Evolutionary conservation across 2,113 vertebrate genomes (phyloP).

Genomic region (Microtus ochrogaster): DNA sequence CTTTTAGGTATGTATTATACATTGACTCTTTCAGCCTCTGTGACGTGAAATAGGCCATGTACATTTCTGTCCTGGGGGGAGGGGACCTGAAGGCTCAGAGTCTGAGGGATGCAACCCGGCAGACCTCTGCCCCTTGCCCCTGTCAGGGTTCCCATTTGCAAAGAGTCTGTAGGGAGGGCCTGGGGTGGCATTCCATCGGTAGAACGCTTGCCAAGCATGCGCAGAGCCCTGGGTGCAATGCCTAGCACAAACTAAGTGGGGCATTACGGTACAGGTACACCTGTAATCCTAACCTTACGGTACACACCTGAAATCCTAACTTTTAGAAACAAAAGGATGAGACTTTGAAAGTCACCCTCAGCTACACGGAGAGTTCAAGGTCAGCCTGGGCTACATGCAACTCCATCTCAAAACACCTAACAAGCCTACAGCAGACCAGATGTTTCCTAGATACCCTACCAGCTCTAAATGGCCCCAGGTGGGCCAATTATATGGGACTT

Average conservation of each 20-base stretch:
- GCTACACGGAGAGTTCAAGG: not conserved
- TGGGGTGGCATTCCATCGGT: no score
- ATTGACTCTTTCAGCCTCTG: not conserved
- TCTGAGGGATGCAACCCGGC: not conserved
- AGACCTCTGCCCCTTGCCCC: not conserved
- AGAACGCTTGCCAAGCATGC: not conserved
- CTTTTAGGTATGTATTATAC: not conserved
- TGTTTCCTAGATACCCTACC: not conserved
- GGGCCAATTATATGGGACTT: not conserved
- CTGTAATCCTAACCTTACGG: not conserved
- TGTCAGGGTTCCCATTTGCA: not conserved
- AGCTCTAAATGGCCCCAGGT: not conserved
- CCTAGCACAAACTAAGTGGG: not conserved
- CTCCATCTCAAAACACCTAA: not conserved
- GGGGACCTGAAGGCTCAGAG: not conserved
- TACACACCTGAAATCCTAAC: not conserved
- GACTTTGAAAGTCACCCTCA: not conserved
- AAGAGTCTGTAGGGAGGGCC: not conserved
- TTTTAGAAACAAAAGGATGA: not conserved
- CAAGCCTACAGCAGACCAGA: not conserved
- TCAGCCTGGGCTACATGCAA: not conserved
- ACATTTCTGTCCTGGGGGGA: not conserved
- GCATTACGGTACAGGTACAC: not conserved
- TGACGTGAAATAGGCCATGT: not conserved
- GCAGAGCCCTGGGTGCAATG: not conserved